phyloP scores from a whole-genome alignment of 1,140 invertebrate species.

The Drosophila guanche region DNA sequence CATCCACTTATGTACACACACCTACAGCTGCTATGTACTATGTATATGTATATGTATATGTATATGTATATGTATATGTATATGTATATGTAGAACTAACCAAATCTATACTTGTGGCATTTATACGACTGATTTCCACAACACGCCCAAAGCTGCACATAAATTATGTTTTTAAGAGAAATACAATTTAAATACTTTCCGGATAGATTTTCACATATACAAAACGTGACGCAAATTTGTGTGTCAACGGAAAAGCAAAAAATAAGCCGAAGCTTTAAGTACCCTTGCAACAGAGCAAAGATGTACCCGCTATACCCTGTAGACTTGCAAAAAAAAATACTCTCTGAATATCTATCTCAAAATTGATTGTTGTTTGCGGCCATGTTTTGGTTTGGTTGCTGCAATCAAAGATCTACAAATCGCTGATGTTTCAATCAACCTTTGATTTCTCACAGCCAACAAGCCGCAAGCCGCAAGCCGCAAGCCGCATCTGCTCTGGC shows the following conservation, averaged over 20 bases:
- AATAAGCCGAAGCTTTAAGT: neutral
- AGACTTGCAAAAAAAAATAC: too few relatives aligned
- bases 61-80: slow-evolving; percentile 11
- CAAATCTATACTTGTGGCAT: slow-evolving; percentile 1
- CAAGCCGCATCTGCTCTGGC: too few relatives aligned
- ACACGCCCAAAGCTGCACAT: slow-evolving; percentile 14
- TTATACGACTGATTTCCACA: neutral
- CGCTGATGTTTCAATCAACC: slow-evolving; percentile 54
- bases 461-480: neutral
- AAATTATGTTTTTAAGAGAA: slow-evolving; percentile 42
- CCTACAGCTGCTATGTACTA: too few relatives aligned
- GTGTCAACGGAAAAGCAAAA: neutral
- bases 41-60: slow-evolving; percentile 11
- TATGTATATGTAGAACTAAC: slow-evolving; percentile 23
- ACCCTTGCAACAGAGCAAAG: too few relatives aligned
- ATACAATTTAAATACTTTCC: slow-evolving; percentile 43
- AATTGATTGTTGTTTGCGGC: too few relatives aligned
- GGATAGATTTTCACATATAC: slow-evolving; percentile 31
- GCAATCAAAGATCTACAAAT: slow-evolving; percentile 48
- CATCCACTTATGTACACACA: too few relatives aligned
- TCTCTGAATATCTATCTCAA: too few relatives aligned
- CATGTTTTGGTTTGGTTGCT: too few relatives aligned
- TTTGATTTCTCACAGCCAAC: slow-evolving; percentile 27
- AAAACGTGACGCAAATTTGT: slow-evolving; percentile 54
- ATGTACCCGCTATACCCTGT: too few relatives aligned